Base-by-base conservation (phyloP, 2,888 invertebrate genomes). In the Mythimna albipuncta region DNA sequence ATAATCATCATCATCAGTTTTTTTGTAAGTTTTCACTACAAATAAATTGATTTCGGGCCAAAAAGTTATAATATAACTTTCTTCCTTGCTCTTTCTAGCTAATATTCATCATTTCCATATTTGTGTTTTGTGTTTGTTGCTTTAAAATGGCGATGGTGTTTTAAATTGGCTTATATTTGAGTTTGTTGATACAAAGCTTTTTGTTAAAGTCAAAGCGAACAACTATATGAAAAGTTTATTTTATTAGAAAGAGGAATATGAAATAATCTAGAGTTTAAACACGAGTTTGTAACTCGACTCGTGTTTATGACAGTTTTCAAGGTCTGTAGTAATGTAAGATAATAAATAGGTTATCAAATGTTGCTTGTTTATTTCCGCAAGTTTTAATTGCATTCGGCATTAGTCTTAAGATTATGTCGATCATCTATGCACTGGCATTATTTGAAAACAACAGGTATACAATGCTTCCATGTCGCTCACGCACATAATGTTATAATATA, bases 381-480 rank as follows among this genome's bases (percentile, higher is more conserved):
- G 52, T 38, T 66, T 32, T 38, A n/a, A 47, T 74, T 47, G 59
- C 50, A 50, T 70, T 71, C 19, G n/a, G 10, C 11, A 19, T 26
- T 26, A 26, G 16, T 19, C 26, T 16, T 21, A 26, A n/a, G 26
- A 65, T 44, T 74, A 59, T 52, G 59, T 54, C 47, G 3, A 54
- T 69, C 19, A 21, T 41, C 0, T 32, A 50, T 50, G 32, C 32
- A 11, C 19, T 54, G 16, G 44, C 21, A 1, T 59, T 52, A 32
- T 68, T 32, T 59, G 26, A 47, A 55, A 61, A 55, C 6, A 4
- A 7, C 32, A 54, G 32, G 32, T 21, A 47, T 19, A 9, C 7
- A 13, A 26, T 9, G 1, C 21, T 19, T 16, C 57, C n/a, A 44
- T 58, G 11, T 35, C 13, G n/a, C 35, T 41, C 13, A 50, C 41